These are phyloP conservation scores for Dallia pectoralis DNA, from an alignment of 2,797 vertebrate genomes.

Conservation along the genomic window DNA sequence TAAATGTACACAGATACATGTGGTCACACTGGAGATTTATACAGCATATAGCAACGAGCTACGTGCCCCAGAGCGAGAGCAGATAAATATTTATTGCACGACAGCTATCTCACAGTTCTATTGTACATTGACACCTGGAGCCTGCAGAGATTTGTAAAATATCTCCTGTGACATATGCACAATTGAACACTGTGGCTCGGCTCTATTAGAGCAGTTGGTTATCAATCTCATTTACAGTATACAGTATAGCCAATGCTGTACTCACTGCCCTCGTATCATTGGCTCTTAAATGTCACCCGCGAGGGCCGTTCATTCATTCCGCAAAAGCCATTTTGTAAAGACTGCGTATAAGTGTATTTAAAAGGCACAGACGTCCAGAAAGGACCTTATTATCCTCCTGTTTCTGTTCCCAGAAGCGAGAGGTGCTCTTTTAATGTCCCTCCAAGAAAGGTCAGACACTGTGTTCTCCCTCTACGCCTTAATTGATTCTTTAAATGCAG, in stretches of 20 bases:
- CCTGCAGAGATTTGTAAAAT: background rate
- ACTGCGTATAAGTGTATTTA: constrained; percentile 66
- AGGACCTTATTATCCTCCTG: constrained; percentile 60
- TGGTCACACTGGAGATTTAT: too few relatives aligned
- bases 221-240: background rate
- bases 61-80: background rate
- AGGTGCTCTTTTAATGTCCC: constrained; percentile 79
- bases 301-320: constrained; percentile 55
- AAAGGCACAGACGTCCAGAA: constrained; percentile 70
- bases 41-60: background rate
- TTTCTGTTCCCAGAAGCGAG: constrained; percentile 70
- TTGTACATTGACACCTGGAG: background rate
- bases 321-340: background rate
- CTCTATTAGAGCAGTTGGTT: background rate
- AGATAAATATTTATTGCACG: background rate
- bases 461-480: constrained; percentile 74
- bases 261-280: constrained; percentile 32
- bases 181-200: background rate
- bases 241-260: background rate
- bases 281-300: constrained; percentile 69
- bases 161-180: background rate
- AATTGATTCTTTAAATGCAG: constrained; percentile 79
- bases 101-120: background rate
- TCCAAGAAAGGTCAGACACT: constrained; percentile 72
- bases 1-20: background rate